phyloP scores from a whole-genome alignment of 2,888 invertebrate species.

The Anarsia innoxiella region DNA sequence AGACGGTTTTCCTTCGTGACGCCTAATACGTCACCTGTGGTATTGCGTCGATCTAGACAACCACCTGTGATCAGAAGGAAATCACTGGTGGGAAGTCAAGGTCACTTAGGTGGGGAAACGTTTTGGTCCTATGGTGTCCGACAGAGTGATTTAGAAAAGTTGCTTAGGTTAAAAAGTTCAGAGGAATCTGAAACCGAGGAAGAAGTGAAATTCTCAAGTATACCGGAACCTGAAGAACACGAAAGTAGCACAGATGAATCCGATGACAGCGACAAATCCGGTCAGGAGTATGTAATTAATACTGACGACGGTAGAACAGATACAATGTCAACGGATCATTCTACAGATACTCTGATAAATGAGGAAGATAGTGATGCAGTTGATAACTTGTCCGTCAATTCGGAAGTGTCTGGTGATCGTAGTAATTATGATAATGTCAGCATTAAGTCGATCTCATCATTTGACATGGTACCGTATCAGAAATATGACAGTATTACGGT shows the following conservation, averaged over 20 bases:
- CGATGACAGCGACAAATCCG: constrained; percentile 45
- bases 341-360: constrained; percentile 64
- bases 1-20: constrained; percentile 52
- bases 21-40: constrained; percentile 53
- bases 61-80: constrained; percentile 65
- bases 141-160: constrained; percentile 62
- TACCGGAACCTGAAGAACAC: constrained; percentile 21
- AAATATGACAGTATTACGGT: constrained; percentile 70
- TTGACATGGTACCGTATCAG: constrained; percentile 69
- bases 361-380: constrained; percentile 58
- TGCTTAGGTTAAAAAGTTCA: constrained; percentile 58
- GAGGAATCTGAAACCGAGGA: constrained; percentile 60
- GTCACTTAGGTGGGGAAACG: constrained; percentile 41
- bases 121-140: constrained; percentile 69
- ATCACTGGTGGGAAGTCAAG: constrained; percentile 47
- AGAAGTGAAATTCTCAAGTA: constrained; percentile 32
- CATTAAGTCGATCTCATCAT: constrained; percentile 67
- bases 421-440: constrained; percentile 70
- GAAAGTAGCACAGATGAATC: constrained; percentile 42
- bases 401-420: constrained; percentile 53
- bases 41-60: constrained; percentile 51
- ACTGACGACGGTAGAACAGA: constrained; percentile 54
- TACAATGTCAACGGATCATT: constrained; percentile 60
- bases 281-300: constrained; percentile 53
- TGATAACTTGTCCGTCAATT: constrained; percentile 47